Base-by-base conservation (phyloP, 2,888 invertebrate species). In the Clusia tigrina region DNA sequence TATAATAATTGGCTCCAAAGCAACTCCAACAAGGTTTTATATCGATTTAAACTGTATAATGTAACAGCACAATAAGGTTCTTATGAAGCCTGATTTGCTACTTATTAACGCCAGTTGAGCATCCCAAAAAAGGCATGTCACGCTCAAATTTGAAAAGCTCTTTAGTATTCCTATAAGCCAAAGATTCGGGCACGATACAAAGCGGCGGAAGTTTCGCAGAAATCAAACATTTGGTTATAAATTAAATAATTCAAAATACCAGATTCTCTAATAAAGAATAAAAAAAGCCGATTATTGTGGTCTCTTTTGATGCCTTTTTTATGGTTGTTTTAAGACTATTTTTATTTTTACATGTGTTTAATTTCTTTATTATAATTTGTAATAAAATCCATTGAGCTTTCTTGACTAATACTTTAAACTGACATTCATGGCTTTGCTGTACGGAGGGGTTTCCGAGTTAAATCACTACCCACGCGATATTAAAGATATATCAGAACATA, bases 381-480 rank as follows among this genome's bases (percentile, higher is more conserved):
- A 23, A 24, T 24, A 53, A 23, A 22, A 23, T 53, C 22, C 22
- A 53, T 53, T n/a, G n/a, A n/a, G n/a, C n/a, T n/a, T n/a, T n/a
- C n/a, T n/a, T n/a, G n/a, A n/a, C n/a, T n/a, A n/a, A n/a, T n/a
- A n/a, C 24, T 53, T 24, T 2, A 15, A 24, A 20, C n/a, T 53
- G 53, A 53, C 53, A 53, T 53, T 53, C 24, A 53, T 23, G 17
- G 17, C 23, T 52, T 22, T 32, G 32, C 12, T n/a, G n/a, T 15
- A 3, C 3, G 10, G 3, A 42, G 42, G 42, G 42, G 6, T 6
- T n/a, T 32, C 32, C 54, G 20, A 26, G 26, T 18, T 17, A 25
- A 54, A 54, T 54, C n/a, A 32, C 32, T n/a, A 18, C 54, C 54
- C 54, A 54, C 54, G 32, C 32, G 32, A 32, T 12, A 12, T 9